Evolutionary conservation across 2,888 invertebrate species (phyloP), one percentile per base, ranked within the genome.

Genomic region (Tridacna gigas): DNA sequence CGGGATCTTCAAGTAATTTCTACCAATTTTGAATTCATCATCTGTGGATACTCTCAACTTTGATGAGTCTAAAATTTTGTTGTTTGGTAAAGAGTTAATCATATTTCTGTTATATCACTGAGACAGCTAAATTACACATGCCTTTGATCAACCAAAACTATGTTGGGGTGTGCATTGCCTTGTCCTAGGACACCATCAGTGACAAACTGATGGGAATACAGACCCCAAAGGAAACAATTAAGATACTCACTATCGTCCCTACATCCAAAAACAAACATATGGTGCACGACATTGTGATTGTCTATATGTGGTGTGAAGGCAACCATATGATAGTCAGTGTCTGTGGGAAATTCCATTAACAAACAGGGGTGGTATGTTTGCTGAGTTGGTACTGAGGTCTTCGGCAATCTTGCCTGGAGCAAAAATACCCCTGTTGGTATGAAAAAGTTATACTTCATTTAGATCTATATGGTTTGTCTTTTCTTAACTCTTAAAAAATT

Each of bases 281-380:
- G 85, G 80, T 88, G 88, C 77, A 86, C 78, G 18, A 86, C 82
- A 22, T 85, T 73, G 22, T 63, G 56, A 28, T 85, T 88, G 65
- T 80, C 83, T 45, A 88, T 82, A 48, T 66, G 48, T 1, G 85
- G 82, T 22, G 25, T 74, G 15, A 73, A 82, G 26, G 82, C 88
- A 13, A 88, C 82, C 26, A 86, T 56, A 26, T 88, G 88, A 47
- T 85, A 86, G 26, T 85, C 86, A 3, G 61, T 69, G 67, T 83
- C 85, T 7, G 20, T 5, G 11, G 83, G 82, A 20, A 88, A 69
- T 37, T 86, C 85, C 56, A 88, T 74, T 18, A 65, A 56, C 78
- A 83, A 85, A 56, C 88, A 88, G 25, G 71, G 82, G 65, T 88
- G 86, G 18, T 75, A 86, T 0, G 88, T 88, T 60, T 86, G 80